phyloP scores from a whole-genome alignment of 1,140 invertebrate genomes.

The Lasaia peninsularis region DNA sequence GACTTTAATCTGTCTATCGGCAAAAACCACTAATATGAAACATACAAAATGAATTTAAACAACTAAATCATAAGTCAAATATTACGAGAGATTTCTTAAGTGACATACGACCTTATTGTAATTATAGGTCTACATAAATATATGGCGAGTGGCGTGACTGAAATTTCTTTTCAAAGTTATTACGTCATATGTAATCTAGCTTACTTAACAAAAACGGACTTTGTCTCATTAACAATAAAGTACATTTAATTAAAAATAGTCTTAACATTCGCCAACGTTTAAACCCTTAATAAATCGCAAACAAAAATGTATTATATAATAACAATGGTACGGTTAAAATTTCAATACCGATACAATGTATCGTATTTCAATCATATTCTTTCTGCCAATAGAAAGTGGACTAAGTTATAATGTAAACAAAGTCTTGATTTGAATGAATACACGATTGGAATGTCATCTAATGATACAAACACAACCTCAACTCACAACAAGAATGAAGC shows the following conservation, averaged over 20 bases:
- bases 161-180: conserved; percentile 42
- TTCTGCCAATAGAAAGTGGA: conserved; percentile 41
- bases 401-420: conserved; percentile 37
- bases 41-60: conserved; percentile 10
- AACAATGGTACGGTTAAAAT: conserved; percentile 43
- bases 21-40: conserved; percentile 11
- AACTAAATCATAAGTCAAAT: neutral
- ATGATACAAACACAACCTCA: conserved; percentile 22
- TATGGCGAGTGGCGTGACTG: conserved; percentile 60
- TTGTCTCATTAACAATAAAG: conserved; percentile 39
- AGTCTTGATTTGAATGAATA: conserved; percentile 36
- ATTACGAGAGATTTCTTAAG: neutral
- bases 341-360: conserved; percentile 41
- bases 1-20: conserved; percentile 37
- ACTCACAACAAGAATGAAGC: conserved; percentile 42
- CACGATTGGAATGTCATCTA: conserved; percentile 38
- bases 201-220: conserved; percentile 42
- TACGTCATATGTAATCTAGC: conserved; percentile 39
- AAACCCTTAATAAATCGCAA: conserved; percentile 25
- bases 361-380: conserved; percentile 54
- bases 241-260: conserved; percentile 52
- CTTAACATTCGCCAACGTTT: conserved; percentile 36
- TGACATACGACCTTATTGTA: conserved; percentile 9
- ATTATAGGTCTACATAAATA: conserved; percentile 18
- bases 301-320: conserved; percentile 42